Evolutionary conservation across 1,140 invertebrate genomes (phyloP), one percentile per base, ranked within the genome.

Genomic region (Drosophila pseudoobscura): DNA sequence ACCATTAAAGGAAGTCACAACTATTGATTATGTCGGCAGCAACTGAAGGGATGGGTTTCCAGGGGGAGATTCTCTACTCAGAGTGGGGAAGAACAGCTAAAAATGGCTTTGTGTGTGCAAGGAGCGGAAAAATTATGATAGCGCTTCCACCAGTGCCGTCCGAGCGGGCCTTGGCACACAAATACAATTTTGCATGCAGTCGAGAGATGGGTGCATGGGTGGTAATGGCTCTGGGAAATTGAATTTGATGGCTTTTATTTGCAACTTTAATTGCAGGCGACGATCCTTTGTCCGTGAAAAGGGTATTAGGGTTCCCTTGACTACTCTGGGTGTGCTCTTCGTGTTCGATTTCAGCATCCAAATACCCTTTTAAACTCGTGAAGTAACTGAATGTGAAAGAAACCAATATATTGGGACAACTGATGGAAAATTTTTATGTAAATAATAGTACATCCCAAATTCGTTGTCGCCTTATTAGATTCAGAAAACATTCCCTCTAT

Each of bases 1-100:
- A 76, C 79, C 79, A 80, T 83, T 83, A 83, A 83, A 75, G 79
- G 74, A 79, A 83, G 74, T 80, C 79, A 83, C 74, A 83, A 83
- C 79, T 83, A 83, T 80, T 83, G 79, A 83, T 83, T 83, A 83
- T 80, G 79, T 70, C 61, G 74, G 60, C 58, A 13, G 35, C 35
- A 11, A 39, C 4, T 39, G 35, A 39, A 13, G 65, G 47, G 43
- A 45, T 47, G 35, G 58, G 24, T 41, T 29, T 17, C 31, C 26
- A 64, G 20, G 7, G 29, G 9, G 35, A 31, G 45, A 11, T n/a
- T 4, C 22, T 15, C 8, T 35, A 6, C 15, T 5, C n/a, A 17
- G 13, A 13, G 2, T 3, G 59, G 39, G 35, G 50, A 35, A 41
- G 43, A 52, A 39, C 61, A 78, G 71, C 59, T 71, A 78, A 75